phyloP scores from a whole-genome alignment of 2,888 invertebrate species.

The Hololepta plana region DNA sequence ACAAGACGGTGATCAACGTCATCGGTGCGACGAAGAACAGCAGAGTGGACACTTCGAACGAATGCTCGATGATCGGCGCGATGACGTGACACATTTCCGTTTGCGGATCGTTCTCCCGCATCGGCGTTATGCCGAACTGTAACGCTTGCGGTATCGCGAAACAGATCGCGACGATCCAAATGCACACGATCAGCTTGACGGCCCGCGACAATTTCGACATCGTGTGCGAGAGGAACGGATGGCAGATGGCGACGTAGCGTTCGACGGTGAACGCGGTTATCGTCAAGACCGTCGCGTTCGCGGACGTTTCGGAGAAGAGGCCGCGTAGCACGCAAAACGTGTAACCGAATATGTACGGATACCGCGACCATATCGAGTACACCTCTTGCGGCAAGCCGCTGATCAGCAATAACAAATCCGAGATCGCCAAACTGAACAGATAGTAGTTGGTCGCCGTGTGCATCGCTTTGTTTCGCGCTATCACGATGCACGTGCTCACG shows the following conservation, averaged over 20 bases:
- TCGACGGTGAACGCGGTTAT: slow-evolving; percentile 77
- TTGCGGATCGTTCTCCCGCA: slow-evolving; percentile 12
- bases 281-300: slow-evolving; percentile 58
- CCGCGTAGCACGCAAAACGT: slow-evolving; percentile 61
- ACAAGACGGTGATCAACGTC: slow-evolving; percentile 68
- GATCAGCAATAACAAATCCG: slow-evolving; percentile 61
- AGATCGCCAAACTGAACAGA: slow-evolving; percentile 68
- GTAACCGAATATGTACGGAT: slow-evolving; percentile 62
- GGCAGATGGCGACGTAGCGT: slow-evolving; percentile 40
- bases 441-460: slow-evolving; percentile 70
- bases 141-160: slow-evolving; percentile 50
- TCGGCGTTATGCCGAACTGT: slow-evolving; percentile 23
- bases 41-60: slow-evolving; percentile 63
- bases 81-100: slow-evolving; percentile 29
- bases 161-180: slow-evolving; percentile 63
- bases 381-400: slow-evolving; percentile 73
- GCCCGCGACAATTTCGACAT: slow-evolving; percentile 78
- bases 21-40: slow-evolving; percentile 76
- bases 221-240: slow-evolving; percentile 54
- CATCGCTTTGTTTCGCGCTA: slow-evolving; percentile 69
- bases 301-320: slow-evolving; percentile 60
- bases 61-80: slow-evolving; percentile 39
- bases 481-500: slow-evolving; percentile 72
- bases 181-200: slow-evolving; percentile 54
- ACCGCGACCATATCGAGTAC: slow-evolving; percentile 57